Percentiles rank a stretch among this genome's conserved stretches.
These are phyloP conservation scores for Eustalomyia histrio DNA, from an alignment of 2,888 invertebrate genomes.

Conservation along the genomic window DNA sequence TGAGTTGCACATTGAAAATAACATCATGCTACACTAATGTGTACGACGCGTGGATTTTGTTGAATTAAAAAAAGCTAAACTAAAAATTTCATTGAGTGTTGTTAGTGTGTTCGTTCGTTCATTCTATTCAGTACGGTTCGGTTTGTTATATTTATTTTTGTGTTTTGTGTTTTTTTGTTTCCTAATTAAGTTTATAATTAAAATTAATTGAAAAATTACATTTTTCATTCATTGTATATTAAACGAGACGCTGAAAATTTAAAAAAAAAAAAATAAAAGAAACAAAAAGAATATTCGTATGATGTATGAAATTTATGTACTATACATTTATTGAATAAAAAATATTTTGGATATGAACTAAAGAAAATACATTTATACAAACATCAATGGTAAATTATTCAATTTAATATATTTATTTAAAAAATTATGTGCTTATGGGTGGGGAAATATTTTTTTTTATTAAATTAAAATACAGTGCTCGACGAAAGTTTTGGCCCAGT, in stretches of 20 bases:
- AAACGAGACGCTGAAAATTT: constrained; percentile 30
- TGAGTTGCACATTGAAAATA: constrained; percentile 48
- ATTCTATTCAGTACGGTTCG: constrained; percentile 4
- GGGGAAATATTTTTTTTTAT: constrained; percentile 29
- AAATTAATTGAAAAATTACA: constrained; percentile 79
- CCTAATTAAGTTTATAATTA: constrained; percentile 80
- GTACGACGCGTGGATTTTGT: constrained; percentile 18
- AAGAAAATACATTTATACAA: constrained; percentile 26
- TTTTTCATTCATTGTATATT: constrained; percentile 57
- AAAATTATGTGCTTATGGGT: constrained; percentile 32
- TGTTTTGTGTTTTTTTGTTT: constrained; percentile 69
- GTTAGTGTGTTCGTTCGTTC: constrained; percentile 3
- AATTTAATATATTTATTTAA: constrained; percentile 2
- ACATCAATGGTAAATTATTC: constrained; percentile 38
- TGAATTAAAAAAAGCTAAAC: not conserved
- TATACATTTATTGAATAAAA: not conserved
- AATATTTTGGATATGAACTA: constrained; percentile 11
- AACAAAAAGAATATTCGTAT: constrained; percentile 17
- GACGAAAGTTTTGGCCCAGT: no score
- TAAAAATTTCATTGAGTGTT: not conserved
- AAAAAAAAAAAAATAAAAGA: constrained; percentile 36
- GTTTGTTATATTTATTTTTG: constrained; percentile 29
- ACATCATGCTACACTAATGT: constrained; percentile 10
- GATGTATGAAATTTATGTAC: constrained; percentile 1
- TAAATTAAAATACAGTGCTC: not conserved